Conservation (phyloP, 2,888 invertebrate genomes). For the Tachina grossa region DNA sequence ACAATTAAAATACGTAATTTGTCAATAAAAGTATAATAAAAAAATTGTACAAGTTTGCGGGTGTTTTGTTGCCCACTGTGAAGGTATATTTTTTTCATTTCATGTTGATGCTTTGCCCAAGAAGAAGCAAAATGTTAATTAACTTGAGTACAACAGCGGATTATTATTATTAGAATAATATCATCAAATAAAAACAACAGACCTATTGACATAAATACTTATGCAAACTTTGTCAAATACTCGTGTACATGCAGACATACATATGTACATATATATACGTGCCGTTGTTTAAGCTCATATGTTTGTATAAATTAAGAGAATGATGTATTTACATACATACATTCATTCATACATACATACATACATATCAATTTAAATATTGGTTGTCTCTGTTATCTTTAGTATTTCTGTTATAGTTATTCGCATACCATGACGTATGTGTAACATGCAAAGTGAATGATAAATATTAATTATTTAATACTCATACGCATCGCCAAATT, state of each 20-base stretch:
- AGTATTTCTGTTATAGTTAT: neutral
- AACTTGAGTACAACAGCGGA: constrained; percentile 61
- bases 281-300: neutral
- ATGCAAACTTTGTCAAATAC: neutral
- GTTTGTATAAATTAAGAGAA: neutral
- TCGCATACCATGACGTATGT: constrained; percentile 15
- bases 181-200: constrained; percentile 26
- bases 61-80: neutral
- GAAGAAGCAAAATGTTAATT: constrained; percentile 55
- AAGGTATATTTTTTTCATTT: neutral
- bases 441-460: neutral
- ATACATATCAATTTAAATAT: neutral
- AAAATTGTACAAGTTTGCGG: neutral
- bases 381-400: neutral
- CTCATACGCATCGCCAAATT: constrained; percentile 25
- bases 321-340: neutral
- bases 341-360: neutral
- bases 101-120: neutral
- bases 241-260: neutral
- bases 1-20: neutral
- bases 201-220: constrained; percentile 12
- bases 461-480: constrained; percentile 25
- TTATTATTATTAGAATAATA: constrained; percentile 49
- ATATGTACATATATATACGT: neutral
- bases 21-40: neutral